A percentile compares a stretch with the other conserved stretches of the same genome.
These are phyloP conservation scores for Ceraclea dissimilis DNA, from an alignment of 2,888 invertebrate species.

Conservation along the genomic window DNA sequence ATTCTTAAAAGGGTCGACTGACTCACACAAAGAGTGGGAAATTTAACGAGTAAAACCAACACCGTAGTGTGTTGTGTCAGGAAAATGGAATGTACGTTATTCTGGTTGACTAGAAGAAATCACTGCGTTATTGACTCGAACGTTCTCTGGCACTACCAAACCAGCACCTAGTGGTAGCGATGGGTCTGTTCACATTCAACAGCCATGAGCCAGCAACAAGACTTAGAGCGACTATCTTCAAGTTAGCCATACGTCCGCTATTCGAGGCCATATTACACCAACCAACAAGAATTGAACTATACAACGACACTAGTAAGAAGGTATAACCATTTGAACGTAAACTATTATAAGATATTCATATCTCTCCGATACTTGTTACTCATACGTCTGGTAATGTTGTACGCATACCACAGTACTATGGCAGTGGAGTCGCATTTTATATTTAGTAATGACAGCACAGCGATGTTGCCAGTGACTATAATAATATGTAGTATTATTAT, in stretches of 20 bases:
- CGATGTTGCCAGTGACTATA: conserved; percentile 16
- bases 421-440: conserved; percentile 11
- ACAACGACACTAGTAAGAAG: not conserved
- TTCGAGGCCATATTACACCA: not conserved
- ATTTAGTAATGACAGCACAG: conserved; percentile 24
- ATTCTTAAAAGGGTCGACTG: not conserved
- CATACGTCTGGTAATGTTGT: not conserved
- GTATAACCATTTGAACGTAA: not conserved
- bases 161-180: no score
- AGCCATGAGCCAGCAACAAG: not conserved
- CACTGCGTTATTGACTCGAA: no score
- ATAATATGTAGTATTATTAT: not conserved
- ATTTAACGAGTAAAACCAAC: no score
- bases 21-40: no score
- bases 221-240: not conserved
- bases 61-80: no score
- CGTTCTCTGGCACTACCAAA: no score
- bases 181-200: no score
- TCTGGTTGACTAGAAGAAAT: no score
- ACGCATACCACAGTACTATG: not conserved
- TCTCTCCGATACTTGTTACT: not conserved
- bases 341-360: not conserved
- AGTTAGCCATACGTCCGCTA: not conserved
- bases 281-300: not conserved
- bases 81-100: no score